phyloP scores from a whole-genome alignment of 1,140 invertebrate species.

The Copidosoma floridanum region DNA sequence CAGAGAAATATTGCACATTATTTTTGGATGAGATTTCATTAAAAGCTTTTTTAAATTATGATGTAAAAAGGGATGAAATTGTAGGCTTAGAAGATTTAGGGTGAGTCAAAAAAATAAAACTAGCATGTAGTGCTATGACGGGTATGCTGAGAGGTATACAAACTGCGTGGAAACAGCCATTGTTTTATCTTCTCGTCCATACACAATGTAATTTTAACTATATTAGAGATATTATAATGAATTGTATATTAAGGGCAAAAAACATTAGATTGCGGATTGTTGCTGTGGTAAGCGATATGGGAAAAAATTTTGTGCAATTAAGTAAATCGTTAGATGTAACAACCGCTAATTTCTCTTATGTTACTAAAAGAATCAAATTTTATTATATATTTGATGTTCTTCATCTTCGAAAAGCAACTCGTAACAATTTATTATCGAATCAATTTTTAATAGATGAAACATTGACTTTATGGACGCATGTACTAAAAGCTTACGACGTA shows the following conservation, averaged over 20 bases:
- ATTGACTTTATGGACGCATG: neutral
- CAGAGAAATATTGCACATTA: neutral
- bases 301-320: neutral
- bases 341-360: neutral
- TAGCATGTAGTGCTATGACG: neutral
- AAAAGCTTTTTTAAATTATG: neutral
- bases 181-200: neutral
- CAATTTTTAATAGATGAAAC: neutral
- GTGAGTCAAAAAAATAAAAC: neutral
- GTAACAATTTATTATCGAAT: neutral
- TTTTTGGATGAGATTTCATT: neutral
- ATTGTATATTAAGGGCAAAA: neutral
- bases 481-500: neutral
- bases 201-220: neutral
- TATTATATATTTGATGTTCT: neutral
- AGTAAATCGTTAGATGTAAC: neutral
- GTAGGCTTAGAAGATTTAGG: neutral
- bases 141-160: neutral
- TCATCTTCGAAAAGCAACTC: neutral
- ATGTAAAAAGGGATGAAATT: neutral
- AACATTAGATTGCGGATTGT: neutral
- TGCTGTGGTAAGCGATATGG: neutral
- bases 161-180: neutral
- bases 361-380: neutral
- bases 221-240: neutral